A percentile compares a stretch with the other conserved stretches of the same genome.
Conservation (phyloP, 1,140 invertebrate genomes). For the Aradophagus sp. region DNA sequence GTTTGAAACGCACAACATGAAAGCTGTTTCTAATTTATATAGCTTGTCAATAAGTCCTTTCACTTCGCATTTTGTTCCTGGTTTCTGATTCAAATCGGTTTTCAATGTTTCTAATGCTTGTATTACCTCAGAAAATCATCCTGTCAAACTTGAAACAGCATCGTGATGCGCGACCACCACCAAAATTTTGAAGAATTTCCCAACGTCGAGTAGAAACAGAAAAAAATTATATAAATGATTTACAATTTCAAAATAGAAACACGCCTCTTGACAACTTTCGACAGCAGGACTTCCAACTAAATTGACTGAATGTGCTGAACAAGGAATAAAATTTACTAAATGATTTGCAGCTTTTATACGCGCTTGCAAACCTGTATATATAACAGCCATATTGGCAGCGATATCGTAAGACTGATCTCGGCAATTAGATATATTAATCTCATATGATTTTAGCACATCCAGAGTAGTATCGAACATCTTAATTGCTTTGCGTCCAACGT, state of each 20-base stretch:
- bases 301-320: constrained; percentile 62
- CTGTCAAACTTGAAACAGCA: no score
- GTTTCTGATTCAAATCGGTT: no score
- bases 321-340: constrained; percentile 53
- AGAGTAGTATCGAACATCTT: constrained; percentile 5
- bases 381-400: constrained; percentile 63
- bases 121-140: no score
- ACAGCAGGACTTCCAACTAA: constrained; percentile 55
- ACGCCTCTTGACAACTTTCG: constrained; percentile 48
- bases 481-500: constrained; percentile 22
- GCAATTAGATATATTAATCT: constrained; percentile 2
- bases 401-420: constrained; percentile 64
- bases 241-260: constrained; percentile 65
- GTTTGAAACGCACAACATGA: no score
- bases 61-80: no score
- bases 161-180: no score
- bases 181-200: constrained; percentile 10
- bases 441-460: neutral
- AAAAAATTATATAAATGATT: constrained; percentile 52
- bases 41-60: no score
- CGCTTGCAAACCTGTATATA: constrained; percentile 58
- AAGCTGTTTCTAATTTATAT: no score
- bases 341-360: constrained; percentile 43
- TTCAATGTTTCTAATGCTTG: no score
- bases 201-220: constrained; percentile 42